phyloP scores from a whole-genome alignment of 2,113 vertebrate genomes.

The Ploceus nigricollis region DNA sequence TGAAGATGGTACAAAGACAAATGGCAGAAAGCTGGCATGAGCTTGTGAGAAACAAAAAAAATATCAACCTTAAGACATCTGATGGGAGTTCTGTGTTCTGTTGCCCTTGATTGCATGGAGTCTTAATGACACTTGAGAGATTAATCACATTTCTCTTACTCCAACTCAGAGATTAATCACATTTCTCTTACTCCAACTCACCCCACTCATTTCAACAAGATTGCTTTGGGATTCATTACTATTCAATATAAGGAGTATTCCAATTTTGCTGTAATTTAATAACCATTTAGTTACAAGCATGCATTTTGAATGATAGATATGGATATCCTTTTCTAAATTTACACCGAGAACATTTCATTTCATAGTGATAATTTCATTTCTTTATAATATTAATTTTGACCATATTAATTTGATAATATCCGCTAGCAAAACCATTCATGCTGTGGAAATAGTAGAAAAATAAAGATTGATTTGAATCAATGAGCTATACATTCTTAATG shows the following conservation, averaged over 20 bases:
- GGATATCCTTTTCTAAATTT: background rate
- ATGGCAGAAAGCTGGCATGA: background rate
- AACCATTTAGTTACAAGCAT: background rate
- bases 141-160: background rate
- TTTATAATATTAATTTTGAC: background rate
- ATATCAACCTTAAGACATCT: background rate
- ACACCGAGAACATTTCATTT: background rate
- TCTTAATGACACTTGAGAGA: background rate
- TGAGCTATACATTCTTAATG: background rate
- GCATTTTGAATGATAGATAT: background rate
- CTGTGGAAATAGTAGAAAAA: background rate
- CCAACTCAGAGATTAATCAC: background rate
- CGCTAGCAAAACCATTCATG: background rate
- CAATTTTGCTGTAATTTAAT: background rate
- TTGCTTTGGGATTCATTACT: background rate
- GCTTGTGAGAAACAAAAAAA: background rate
- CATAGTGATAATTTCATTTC: background rate
- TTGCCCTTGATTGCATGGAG: background rate
- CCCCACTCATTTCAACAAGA: background rate
- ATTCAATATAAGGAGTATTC: background rate
- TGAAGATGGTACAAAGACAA: background rate
- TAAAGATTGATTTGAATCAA: background rate
- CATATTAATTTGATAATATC: background rate
- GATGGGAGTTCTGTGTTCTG: background rate
- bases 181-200: background rate